These are phyloP conservation scores for Phylloscopus collybita DNA, from an alignment of 2,797 vertebrate genomes.

Conservation along the genomic window DNA sequence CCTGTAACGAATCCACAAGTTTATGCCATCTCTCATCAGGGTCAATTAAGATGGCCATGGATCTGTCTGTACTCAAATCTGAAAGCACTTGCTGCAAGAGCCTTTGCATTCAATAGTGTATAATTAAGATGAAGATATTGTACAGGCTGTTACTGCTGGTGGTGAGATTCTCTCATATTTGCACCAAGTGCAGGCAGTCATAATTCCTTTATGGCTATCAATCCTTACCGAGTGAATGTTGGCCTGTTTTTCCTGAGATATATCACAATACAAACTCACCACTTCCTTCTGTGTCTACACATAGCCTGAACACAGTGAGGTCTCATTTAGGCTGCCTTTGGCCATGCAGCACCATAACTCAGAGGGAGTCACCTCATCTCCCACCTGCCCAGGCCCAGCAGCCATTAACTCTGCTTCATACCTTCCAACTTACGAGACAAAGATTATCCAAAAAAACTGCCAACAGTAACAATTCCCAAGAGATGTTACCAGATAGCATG, in stretches of 20 bases:
- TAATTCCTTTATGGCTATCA: background rate
- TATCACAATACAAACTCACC: background rate
- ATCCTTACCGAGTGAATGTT: background rate
- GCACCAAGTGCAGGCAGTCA: background rate
- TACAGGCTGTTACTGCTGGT: background rate
- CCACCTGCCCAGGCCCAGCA: background rate
- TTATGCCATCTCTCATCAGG: background rate
- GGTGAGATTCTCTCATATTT: background rate
- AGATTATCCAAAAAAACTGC: background rate
- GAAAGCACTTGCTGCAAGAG: background rate
- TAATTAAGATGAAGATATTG: background rate
- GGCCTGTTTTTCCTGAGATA: background rate
- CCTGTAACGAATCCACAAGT: background rate
- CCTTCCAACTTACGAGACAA: background rate
- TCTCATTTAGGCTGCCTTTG: background rate
- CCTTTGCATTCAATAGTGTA: background rate
- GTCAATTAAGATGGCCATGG: background rate
- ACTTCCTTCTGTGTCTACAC: background rate
- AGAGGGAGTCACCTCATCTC: background rate
- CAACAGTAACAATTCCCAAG: background rate
- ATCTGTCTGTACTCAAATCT: background rate
- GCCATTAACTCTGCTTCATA: background rate
- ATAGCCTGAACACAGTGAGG: background rate
- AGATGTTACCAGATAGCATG: background rate
- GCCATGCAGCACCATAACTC: accelerated